A percentile compares a stretch with the other conserved stretches of the same genome.
Evolutionary conservation across 2,113 vertebrate species (phyloP).

Genomic region (Phyllopteryx taeniolatus): DNA sequence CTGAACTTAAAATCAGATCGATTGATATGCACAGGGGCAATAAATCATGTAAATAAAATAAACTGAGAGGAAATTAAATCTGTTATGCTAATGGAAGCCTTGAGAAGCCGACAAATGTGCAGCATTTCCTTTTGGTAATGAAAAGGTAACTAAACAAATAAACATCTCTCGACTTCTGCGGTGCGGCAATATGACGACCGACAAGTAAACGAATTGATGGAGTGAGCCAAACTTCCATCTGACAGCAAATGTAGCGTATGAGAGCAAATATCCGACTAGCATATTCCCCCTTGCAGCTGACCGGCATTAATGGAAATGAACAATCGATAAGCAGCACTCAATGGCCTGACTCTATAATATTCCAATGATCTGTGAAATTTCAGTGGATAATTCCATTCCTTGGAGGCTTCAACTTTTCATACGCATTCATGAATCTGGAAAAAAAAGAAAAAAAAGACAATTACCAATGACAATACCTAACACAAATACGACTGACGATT

Average conservation of each 20-base stretch:
- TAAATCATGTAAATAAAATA: background rate
- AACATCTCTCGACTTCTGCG: conserved; percentile 2
- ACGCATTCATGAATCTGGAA: too few relatives aligned
- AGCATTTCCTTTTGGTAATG: conserved; percentile 22
- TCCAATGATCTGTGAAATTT: background rate
- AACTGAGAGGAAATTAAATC: background rate
- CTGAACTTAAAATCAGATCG: background rate
- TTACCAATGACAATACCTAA: background rate
- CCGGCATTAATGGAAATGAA: background rate
- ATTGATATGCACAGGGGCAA: background rate
- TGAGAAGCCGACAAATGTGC: conserved; percentile 31
- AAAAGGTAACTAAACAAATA: conserved; percentile 13
- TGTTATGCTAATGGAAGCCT: background rate
- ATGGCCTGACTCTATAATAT: background rate
- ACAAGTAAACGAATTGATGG: conserved; percentile 4
- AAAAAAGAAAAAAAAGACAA: too few relatives aligned
- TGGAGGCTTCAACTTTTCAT: background rate
- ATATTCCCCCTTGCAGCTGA: background rate
- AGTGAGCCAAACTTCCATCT: conserved; percentile 4
- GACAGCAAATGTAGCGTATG: conserved; percentile 10
- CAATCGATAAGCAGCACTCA: background rate
- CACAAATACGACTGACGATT: background rate
- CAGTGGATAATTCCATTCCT: background rate
- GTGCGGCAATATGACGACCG: background rate
- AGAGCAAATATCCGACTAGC: conserved; percentile 4